phyloP scores from a whole-genome alignment of 1,140 invertebrate species.

The Carposina sasakii region DNA sequence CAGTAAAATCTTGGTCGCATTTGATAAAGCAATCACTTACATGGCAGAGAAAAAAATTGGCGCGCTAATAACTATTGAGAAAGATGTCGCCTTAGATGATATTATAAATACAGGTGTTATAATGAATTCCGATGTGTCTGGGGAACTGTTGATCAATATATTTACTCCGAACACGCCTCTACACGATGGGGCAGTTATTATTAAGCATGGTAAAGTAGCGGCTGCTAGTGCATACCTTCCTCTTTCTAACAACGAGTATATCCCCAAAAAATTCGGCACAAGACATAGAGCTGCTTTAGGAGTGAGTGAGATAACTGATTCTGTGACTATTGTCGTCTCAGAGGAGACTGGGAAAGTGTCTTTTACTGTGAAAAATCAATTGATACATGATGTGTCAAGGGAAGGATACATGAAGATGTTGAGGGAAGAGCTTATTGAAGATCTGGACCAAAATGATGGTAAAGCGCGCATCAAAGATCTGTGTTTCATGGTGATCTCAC shows the following conservation, averaged over 20 bases:
- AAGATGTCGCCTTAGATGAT: neutral
- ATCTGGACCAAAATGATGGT: too few relatives aligned
- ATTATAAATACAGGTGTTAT: neutral
- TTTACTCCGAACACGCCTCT: constrained; percentile 6
- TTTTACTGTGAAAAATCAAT: neutral
- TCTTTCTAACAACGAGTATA: neutral
- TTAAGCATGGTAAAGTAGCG: neutral
- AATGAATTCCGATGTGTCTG: constrained; percentile 3
- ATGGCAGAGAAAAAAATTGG: constrained; percentile 5
- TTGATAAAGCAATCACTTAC: constrained; percentile 1
- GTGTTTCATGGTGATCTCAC: too few relatives aligned
- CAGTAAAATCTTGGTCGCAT: neutral
- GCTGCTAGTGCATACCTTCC: constrained; percentile 2
- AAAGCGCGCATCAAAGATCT: too few relatives aligned
- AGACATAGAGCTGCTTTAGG: constrained; percentile 8
- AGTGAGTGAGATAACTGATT: constrained; percentile 7
- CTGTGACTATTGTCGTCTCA: constrained; percentile 7
- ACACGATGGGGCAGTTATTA: constrained; percentile 10
- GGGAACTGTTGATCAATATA: constrained; percentile 9
- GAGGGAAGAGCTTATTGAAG: neutral
- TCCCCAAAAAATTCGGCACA: constrained; percentile 1
- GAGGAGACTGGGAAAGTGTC: constrained; percentile 7
- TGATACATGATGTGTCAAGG: neutral
- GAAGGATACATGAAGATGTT: neutral
- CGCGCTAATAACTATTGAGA: constrained; percentile 8